Evolutionary conservation across 2,113 vertebrate species (phyloP), one percentile per base, ranked within the genome.

Genomic region (Tiliqua scincoides): DNA sequence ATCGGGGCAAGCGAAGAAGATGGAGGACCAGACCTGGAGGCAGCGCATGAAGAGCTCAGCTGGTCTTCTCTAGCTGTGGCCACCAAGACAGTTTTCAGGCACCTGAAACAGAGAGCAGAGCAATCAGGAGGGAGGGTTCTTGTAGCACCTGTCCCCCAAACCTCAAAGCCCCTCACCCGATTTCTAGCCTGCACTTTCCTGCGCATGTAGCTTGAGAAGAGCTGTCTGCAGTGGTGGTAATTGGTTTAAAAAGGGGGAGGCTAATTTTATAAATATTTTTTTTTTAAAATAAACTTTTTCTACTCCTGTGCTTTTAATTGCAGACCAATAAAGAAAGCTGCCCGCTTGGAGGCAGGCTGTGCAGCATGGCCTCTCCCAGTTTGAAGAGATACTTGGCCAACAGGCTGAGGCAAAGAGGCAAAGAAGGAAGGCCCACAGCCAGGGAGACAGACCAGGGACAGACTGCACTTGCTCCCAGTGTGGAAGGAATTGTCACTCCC

Each of bases 91-190:
- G 88, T 81, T 93, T 82, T 91, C 61, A 89, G 80, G 85, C 72
- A 90, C 94, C 94, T 95, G 85, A 3, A 86, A 4, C 37, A 27
- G 1, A 80, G 11, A 92, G 21, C 0, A 2, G n/a, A 92, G 15
- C 72, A 54, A 9, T 79, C 23, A 83, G 62, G 32, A 80, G 25
- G 11, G 20, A 30, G 8, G n/a, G 21, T 61, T 63, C 17, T 18
- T 18, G 4, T 20, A 6, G 9, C 8, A 37, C 11, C 23, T 35
- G 23, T 4, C n/a, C 30, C 15, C 8, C 61, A n/a, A 2, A 8
- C 70, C 32, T 48, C 17, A 25, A 21, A 23, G 6, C 17, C 54
- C 25, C 14, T 37, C 5, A 30, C 63, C 27, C 65, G n/a, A n/a
- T 59, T 27, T 32, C 6, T 30, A 80, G 35, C n/a, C 17, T 14